Evolutionary conservation across 1,140 invertebrate genomes (phyloP).

Genomic region (Penaeus japonicus): DNA sequence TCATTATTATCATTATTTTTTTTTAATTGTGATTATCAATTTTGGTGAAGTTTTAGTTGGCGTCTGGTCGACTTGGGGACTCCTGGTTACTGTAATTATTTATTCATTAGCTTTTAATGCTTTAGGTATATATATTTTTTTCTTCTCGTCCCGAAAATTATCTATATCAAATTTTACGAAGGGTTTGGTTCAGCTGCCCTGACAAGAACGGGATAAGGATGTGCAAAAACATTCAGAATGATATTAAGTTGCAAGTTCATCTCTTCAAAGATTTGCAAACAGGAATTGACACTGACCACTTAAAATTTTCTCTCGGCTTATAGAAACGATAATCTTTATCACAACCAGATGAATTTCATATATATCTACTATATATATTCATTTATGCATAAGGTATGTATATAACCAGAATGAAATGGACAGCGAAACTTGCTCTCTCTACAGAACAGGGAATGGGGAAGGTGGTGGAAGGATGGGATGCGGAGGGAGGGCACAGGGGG

Average conservation of each 20-base stretch:
- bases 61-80: no score
- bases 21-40: no score
- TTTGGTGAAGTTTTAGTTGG: no score
- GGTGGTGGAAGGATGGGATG: no score
- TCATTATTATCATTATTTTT: no score
- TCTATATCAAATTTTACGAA: background rate
- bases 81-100: no score
- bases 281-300: background rate
- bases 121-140: no score
- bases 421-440: background rate
- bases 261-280: background rate
- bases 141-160: no score
- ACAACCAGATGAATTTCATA: background rate
- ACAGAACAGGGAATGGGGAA: no score
- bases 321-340: constrained; percentile 1
- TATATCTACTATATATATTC: background rate
- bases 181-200: constrained; percentile 10
- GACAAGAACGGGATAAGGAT: background rate
- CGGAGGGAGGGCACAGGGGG: no score
- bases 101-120: no score
- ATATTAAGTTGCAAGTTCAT: constrained; percentile 3
- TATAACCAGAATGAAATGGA: background rate
- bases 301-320: background rate
- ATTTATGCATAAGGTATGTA: no score
- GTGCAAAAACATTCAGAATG: constrained; percentile 28